phyloP scores from a whole-genome alignment of 2,113 vertebrate genomes.

The Acanthisitta chloris region DNA sequence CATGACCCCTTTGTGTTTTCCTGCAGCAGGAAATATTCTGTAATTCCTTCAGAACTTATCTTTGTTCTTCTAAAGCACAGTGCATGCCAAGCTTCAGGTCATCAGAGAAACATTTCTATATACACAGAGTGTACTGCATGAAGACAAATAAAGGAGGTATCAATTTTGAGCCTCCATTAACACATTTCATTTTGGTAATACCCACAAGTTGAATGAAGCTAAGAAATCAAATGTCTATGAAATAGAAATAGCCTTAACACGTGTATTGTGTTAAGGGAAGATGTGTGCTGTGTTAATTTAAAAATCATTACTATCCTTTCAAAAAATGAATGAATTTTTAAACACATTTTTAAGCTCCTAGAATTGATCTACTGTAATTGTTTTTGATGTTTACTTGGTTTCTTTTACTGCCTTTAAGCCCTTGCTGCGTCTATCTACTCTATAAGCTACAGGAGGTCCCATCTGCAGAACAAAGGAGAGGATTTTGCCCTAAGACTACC shows the following conservation, averaged over 20 bases:
- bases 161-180: not conserved
- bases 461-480: not conserved
- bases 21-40: not conserved
- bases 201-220: not conserved
- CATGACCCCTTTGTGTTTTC: not conserved
- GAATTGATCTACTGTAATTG: not conserved
- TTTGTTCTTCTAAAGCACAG: not conserved
- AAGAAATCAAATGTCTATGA: too few species aligned
- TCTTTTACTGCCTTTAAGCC: not conserved
- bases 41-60: not conserved
- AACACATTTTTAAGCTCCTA: not conserved
- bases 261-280: not conserved
- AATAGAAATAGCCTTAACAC: too few species aligned
- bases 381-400: not conserved
- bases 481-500: not conserved
- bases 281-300: not conserved
- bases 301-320: not conserved
- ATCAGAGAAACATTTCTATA: not conserved
- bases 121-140: not conserved
- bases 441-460: rapidly evolving
- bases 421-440: not conserved
- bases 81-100: not conserved
- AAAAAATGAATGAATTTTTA: not conserved
- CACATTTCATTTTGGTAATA: not conserved
- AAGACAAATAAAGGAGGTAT: not conserved